Evolutionary conservation across 2,888 invertebrate species (phyloP).

Genomic region (Thelaira solivaga): DNA sequence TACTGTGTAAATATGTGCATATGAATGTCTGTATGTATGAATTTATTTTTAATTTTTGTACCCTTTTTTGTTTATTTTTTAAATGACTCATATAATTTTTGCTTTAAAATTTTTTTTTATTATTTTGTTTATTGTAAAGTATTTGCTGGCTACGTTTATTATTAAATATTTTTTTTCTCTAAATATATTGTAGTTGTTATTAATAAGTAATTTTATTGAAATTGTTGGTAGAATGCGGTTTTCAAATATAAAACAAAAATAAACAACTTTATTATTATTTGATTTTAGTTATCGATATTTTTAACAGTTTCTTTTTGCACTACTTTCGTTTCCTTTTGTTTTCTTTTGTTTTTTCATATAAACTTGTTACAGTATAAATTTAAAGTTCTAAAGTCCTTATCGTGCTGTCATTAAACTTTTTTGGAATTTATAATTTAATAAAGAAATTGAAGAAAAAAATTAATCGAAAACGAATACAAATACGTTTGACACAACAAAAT

Average conservation of each 20-base stretch:
- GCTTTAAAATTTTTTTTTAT: constrained; percentile 34
- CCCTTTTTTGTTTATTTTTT: constrained; percentile 1
- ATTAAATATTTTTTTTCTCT: constrained; percentile 21
- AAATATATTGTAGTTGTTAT: constrained; percentile 1
- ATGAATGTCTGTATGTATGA: not conserved
- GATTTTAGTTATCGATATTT: not conserved
- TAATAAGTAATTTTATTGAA: constrained; percentile 41
- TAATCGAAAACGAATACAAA: too few species aligned
- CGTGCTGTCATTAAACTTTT: too few species aligned
- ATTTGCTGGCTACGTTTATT: constrained; percentile 36
- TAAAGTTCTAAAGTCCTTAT: too few species aligned
- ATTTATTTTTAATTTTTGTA: not conserved
- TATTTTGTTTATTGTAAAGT: constrained; percentile 49
- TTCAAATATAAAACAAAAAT: constrained; percentile 15
- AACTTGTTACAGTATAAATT: too few species aligned
- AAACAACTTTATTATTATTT: constrained; percentile 37
- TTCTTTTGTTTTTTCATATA: too few species aligned
- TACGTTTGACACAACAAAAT: too few species aligned
- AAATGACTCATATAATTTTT: constrained; percentile 36
- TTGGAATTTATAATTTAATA: too few species aligned
- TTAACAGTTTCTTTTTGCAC: not conserved
- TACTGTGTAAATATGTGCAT: not conserved
- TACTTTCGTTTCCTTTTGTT: too few species aligned
- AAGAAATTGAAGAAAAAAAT: too few species aligned
- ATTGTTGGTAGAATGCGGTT: constrained; percentile 51